Evolutionary conservation across 2,797 vertebrate genomes (phyloP).

Genomic region (Acropternis orthonyx): DNA sequence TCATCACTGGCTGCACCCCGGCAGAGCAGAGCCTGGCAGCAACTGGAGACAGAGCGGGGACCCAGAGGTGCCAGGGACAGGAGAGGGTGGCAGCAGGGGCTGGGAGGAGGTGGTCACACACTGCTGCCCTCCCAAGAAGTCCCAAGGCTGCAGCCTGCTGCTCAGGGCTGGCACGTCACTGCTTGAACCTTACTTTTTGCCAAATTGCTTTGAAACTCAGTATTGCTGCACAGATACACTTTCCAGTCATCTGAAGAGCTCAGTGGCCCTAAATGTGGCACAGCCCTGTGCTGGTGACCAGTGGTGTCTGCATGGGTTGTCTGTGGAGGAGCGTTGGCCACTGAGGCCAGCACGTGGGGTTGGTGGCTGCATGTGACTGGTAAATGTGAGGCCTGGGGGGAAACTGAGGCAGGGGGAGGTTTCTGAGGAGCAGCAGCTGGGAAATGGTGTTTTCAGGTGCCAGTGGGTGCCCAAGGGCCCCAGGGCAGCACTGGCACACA

Average conservation of each 20-base stretch:
- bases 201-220: not conserved
- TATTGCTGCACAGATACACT: not conserved
- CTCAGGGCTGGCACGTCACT: not conserved
- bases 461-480: accelerated
- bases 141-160: accelerated
- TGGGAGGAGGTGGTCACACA: accelerated
- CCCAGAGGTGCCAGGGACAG: not conserved
- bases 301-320: not conserved
- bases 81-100: not conserved
- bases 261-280: accelerated
- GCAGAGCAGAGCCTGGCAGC: not conserved
- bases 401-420: not conserved
- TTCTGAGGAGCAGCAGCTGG: not conserved
- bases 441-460: not conserved
- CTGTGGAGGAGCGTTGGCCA: accelerated
- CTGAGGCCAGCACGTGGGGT: not conserved
- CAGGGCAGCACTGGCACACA: accelerated
- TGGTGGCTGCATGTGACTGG: accelerated
- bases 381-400: not conserved
- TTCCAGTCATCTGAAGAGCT: not conserved
- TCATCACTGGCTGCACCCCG: accelerated
- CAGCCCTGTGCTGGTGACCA: not conserved
- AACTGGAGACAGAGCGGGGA: not conserved
- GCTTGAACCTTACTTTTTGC: not conserved
- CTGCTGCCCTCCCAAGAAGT: not conserved